These are phyloP conservation scores for Pectinophora gossypiella DNA, from an alignment of 1,140 invertebrate species.

Conservation along the genomic window DNA sequence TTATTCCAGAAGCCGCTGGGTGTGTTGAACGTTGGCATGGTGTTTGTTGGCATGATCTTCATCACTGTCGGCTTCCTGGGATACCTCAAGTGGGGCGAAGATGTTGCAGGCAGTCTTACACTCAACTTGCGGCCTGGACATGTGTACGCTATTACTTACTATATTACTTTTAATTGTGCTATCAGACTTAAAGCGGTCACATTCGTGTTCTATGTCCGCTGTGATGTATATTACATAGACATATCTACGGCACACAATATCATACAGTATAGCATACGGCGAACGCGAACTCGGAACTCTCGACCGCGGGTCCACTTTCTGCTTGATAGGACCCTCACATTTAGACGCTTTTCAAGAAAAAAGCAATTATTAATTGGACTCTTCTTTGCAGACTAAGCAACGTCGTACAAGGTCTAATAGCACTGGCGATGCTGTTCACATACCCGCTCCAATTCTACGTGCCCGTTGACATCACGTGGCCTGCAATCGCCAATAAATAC, in stretches of 20 bases:
- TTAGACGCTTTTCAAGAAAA: too few species aligned
- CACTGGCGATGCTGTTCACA: constrained; percentile 89
- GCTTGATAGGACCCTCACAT: too few species aligned
- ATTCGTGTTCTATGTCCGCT: too few species aligned
- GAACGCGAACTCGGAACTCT: too few species aligned
- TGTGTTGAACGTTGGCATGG: constrained; percentile 91
- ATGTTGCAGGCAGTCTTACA: constrained; percentile 82
- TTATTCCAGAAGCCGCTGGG: constrained; percentile 86
- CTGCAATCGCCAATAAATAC: constrained; percentile 73
- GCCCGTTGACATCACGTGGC: constrained; percentile 85
- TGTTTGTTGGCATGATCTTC: constrained; percentile 84
- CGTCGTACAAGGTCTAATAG: constrained; percentile 79
- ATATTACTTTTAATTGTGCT: too few species aligned
- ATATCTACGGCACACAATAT: too few species aligned
- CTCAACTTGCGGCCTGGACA: constrained; percentile 79
- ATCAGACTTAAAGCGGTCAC: too few species aligned
- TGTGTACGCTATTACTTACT: too few species aligned
- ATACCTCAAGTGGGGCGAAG: constrained; percentile 88
- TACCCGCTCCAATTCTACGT: constrained; percentile 96
- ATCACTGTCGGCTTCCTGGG: constrained; percentile 88
- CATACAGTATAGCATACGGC: too few species aligned
- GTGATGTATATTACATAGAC: too few species aligned
- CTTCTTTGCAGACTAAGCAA: constrained; percentile 37
- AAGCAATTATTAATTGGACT: too few species aligned
- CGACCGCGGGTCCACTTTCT: too few species aligned